Conservation (phyloP, 2,113 vertebrate genomes). For the Caloenas nicobarica region DNA sequence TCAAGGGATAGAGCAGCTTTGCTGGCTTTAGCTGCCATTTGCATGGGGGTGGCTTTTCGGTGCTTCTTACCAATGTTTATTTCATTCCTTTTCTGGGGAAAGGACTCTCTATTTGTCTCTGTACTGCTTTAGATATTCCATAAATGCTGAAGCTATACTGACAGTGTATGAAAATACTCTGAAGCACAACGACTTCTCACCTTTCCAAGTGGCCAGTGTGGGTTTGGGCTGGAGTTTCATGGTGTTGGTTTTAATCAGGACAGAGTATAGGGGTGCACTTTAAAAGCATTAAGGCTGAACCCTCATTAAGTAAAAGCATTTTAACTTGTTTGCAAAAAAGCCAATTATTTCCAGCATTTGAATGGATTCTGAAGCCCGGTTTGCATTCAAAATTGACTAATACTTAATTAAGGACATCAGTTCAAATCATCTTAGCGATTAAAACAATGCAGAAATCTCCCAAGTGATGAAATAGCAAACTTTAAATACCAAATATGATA, state of each 20-base stretch:
- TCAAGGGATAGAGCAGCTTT: not conserved
- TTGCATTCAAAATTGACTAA: constrained; percentile 30
- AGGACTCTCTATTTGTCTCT: not conserved
- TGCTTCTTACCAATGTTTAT: not conserved
- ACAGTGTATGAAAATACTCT: not conserved
- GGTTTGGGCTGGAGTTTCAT: not conserved
- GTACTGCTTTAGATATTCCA: not conserved
- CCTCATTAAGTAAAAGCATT: constrained; percentile 12
- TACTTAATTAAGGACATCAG: constrained; percentile 11
- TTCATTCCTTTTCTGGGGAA: not conserved
- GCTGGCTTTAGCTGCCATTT: not conserved
- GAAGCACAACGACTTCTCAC: not conserved
- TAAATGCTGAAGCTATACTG: not conserved
- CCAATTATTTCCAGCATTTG: not conserved
- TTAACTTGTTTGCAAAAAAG: not conserved
- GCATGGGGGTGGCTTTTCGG: not conserved
- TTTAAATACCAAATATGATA: not conserved
- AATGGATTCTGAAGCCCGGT: constrained; percentile 9
- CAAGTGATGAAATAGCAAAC: not conserved
- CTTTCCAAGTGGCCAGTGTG: not conserved
- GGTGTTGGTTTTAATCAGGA: not conserved
- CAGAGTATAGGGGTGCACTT: not conserved
- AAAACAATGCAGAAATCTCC: not conserved
- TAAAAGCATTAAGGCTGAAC: not conserved
- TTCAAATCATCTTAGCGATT: constrained; percentile 16